Base-by-base conservation (phyloP, 2,113 vertebrate genomes). In the Hippocampus zosterae region DNA sequence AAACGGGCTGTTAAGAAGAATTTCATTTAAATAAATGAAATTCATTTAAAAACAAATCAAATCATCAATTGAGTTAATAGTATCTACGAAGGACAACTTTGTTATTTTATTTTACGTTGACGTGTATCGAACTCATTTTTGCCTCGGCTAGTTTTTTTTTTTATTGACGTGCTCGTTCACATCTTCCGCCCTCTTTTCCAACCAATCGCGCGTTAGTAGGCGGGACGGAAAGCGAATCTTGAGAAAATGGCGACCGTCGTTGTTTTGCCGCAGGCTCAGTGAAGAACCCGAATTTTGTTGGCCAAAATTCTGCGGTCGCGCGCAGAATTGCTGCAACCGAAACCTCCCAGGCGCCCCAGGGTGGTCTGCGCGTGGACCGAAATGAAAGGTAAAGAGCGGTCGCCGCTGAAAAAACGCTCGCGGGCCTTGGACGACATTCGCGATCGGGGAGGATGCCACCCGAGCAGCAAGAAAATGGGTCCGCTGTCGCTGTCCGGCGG, bases 381-480 rank as follows among this genome's bases (percentile, higher is more conserved):
- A 74, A 98, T 97, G 96, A 98, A 97, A 90, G 95, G 95, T 71
- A 98, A 97, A 89, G 96, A 98, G 89, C 94, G 95, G 83, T 96
- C 95, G 44, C 96, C 96, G 66, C 94, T 95, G 62, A 98, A 98
- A 88, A 98, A 97, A 78, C 95, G 96, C 72, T 96, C 95, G 57
- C 94, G 96, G 84, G 95, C 93, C 77, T 89, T 94, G 85, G 96
- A 97, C 70, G 95, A 96, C 77, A 90, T 92, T 74, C 90, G 92
- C 88, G 92, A 93, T 76, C 81, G 94, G 90, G 79, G 95, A 96
- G 90, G 93, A 94, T 88, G 91, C 92, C 92, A 93, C 67, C 91
- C 91, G 68, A 88, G 88, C 85, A 94, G 92, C 82, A 98, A 97
- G 92, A 98, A 98, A 90, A 94, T 95, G 90, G 92, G 91, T 82